Percentiles rank a stretch among this genome's conserved stretches.
These are phyloP conservation scores for Hyles euphorbiae DNA, from an alignment of 1,140 invertebrate genomes.

Conservation along the genomic window DNA sequence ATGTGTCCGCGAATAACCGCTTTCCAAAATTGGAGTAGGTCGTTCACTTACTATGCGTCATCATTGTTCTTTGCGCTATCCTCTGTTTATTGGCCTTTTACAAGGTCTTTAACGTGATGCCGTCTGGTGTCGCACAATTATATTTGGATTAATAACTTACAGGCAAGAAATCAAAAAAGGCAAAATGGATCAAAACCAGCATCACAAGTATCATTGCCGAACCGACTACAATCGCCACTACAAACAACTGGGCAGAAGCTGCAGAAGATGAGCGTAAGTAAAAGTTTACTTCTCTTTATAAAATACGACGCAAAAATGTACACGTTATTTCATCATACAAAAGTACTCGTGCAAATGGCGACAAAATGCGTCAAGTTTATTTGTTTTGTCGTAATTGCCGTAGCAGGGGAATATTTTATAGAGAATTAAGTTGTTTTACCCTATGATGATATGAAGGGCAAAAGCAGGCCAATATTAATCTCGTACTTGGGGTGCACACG, in stretches of 20 bases:
- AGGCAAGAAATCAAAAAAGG: slow-evolving; percentile 75
- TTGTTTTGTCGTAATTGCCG: slow-evolving; percentile 10
- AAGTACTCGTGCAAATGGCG: too few species aligned
- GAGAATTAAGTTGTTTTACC: slow-evolving; percentile 26
- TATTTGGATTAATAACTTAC: slow-evolving; percentile 24
- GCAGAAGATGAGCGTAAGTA: slow-evolving; percentile 72
- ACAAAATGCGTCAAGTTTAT: too few species aligned
- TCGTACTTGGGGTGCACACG: slow-evolving; percentile 72
- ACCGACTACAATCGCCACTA: slow-evolving; percentile 58
- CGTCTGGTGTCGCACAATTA: not conserved
- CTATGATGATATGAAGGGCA: slow-evolving; percentile 69
- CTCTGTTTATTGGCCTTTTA: slow-evolving; percentile 14
- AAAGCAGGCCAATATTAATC: slow-evolving; percentile 72
- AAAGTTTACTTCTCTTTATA: slow-evolving; percentile 6
- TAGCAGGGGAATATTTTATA: too few species aligned
- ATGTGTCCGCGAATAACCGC: slow-evolving; percentile 50
- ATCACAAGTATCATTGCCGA: slow-evolving; percentile 72
- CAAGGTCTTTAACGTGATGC: too few species aligned
- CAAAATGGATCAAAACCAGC: slow-evolving; percentile 71
- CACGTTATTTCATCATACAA: too few species aligned
- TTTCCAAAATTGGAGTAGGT: slow-evolving; percentile 67
- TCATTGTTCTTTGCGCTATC: slow-evolving; percentile 29
- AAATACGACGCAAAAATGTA: not conserved
- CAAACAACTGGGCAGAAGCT: slow-evolving; percentile 68
- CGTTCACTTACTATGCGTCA: slow-evolving; percentile 69